Evolutionary conservation across 2,797 vertebrate species (phyloP), one percentile per base, ranked within the genome.

Genomic region (Cheirogaleus major): DNA sequence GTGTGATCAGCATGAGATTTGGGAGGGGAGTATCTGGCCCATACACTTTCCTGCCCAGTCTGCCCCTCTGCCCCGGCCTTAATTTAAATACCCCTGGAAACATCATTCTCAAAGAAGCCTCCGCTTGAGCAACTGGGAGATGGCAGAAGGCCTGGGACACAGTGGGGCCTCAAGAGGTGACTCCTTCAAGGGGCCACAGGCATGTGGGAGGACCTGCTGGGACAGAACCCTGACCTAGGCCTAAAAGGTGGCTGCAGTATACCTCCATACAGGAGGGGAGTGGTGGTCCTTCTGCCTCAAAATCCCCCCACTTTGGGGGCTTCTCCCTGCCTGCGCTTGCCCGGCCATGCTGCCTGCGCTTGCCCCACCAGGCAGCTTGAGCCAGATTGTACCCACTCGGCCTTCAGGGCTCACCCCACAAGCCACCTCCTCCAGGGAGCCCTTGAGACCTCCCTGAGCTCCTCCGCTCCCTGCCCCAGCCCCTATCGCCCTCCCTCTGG

Each of bases 51-150:
- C 5, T 27, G 35, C 50, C 59, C 70, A 30, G 43, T 50, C 18
- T 5, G 1, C 73, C 63, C 50, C 0, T 50, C 23, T 4, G 1
- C 73, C 63, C 25, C 0, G 0, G 41, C 45, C 57, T 30, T 73
- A 45, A 61, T 83, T 61, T 41, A 35, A 30, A 41, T 17, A 18
- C 14, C 13, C n/a, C 27, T 23, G 15, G 30, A 65, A 84, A 91
- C 12, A 30, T 38, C 22, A 22, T 43, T 50, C 11, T 43, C 25
- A 65, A 35, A 78, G 75, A 55, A 90, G 43, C 32, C 22, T 52
- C 73, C 73, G 5, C 4, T 30, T 8, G 7, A n/a, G 27, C 70
- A 20, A 12, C 17, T 25, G 38, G 13, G 69, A 43, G 52, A 38
- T 4, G 35, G 50, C 45, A 63, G 14, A 10, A 50, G 81, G 48